These are phyloP conservation scores for Ridgeia piscesae DNA, from an alignment of 1,140 invertebrate genomes.

Conservation along the genomic window DNA sequence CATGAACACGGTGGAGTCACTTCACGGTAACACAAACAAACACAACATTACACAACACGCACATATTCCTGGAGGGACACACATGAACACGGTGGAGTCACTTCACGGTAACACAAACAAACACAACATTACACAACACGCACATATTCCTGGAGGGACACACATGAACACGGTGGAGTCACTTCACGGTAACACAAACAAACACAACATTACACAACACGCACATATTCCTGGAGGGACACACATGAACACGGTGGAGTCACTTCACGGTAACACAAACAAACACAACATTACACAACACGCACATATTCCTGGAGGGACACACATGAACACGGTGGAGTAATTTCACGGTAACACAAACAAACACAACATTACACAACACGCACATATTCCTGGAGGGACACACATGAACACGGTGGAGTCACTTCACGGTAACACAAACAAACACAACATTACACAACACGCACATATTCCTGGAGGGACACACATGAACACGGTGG, in stretches of 20 bases:
- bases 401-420: neutral
- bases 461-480: neutral
- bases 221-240: neutral
- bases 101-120: neutral
- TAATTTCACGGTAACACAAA: neutral
- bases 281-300: neutral
- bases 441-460: neutral
- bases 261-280: neutral
- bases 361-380: neutral
- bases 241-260: neutral
- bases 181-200: neutral
- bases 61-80: neutral
- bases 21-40: neutral
- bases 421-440: neutral
- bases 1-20: neutral
- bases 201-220: neutral
- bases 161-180: neutral
- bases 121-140: neutral
- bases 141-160: neutral
- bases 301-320: neutral
- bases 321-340: neutral
- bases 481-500: neutral
- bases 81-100: neutral
- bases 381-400: neutral
- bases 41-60: neutral